phyloP scores from a whole-genome alignment of 2,797 vertebrate genomes.

The Picus viridis region DNA sequence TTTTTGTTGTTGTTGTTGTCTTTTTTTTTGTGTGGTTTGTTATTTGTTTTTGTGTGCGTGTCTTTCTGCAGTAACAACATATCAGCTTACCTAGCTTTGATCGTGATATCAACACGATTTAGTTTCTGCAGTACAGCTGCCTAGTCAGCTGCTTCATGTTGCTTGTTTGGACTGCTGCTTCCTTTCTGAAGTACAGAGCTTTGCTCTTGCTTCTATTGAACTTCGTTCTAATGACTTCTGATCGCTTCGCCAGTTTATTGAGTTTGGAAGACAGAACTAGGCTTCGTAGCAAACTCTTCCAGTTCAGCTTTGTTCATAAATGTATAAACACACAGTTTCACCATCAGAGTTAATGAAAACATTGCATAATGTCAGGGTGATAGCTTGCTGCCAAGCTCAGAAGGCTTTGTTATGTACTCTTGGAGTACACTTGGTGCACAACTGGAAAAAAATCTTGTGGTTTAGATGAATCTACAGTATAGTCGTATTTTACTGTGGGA shows the following conservation, averaged over 20 bases:
- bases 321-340: constrained; percentile 63
- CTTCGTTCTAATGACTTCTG: constrained; percentile 62
- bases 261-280: constrained; percentile 29
- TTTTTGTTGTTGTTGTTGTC: too few species aligned
- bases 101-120: not conserved
- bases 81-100: constrained; percentile 39
- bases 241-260: not conserved
- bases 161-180: not conserved
- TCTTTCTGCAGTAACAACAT: not conserved
- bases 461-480: constrained; percentile 24
- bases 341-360: constrained; percentile 66
- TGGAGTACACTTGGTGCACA: constrained; percentile 39
- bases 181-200: constrained; percentile 39
- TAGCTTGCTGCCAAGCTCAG: constrained; percentile 42
- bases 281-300: not conserved
- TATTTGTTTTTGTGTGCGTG: too few species aligned
- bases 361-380: constrained; percentile 64
- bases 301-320: constrained; percentile 57
- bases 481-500: constrained; percentile 45
- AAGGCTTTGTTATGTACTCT: constrained; percentile 34
- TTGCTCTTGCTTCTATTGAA: constrained; percentile 54
- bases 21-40: too few species aligned
- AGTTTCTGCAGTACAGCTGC: constrained; percentile 52
- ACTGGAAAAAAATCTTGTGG: constrained; percentile 62
- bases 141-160: constrained; percentile 27